These are phyloP conservation scores for Oreochromis mossambicus DNA, from an alignment of 2,797 vertebrate species.

Conservation along the genomic window DNA sequence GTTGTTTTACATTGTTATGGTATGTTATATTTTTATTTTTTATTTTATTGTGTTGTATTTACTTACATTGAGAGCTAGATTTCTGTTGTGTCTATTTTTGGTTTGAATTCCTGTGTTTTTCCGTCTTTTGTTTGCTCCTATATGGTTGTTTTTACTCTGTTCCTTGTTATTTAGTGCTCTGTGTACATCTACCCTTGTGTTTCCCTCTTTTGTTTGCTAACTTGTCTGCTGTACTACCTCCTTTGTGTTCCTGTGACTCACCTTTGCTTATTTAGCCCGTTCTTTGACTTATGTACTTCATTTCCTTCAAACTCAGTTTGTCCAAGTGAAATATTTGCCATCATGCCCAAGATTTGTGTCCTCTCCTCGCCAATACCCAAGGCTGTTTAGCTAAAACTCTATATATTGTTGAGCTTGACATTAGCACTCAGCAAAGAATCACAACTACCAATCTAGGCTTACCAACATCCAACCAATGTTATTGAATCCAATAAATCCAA, in stretches of 20 bases:
- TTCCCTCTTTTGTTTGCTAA: not conserved
- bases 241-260: not conserved
- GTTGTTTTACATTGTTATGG: not conserved
- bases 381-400: not conserved
- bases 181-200: not conserved
- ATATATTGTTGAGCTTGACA: not conserved
- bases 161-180: not conserved
- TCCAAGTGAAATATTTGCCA: not conserved
- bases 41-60: not conserved
- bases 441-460: not conserved
- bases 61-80: not conserved
- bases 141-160: fast-evolving
- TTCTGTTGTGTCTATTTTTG: not conserved
- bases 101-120: not conserved
- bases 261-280: not conserved
- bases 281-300: not conserved
- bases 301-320: not conserved
- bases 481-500: not conserved
- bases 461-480: not conserved
- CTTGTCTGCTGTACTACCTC: not conserved
- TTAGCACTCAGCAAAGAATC: not conserved
- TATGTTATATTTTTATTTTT: not conserved
- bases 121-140: not conserved
- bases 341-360: not conserved
- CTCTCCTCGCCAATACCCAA: fast-evolving